A percentile compares a stretch with the other conserved stretches of the same genome.
Evolutionary conservation across 2,797 vertebrate species (phyloP).

Genomic region (Todus mexicanus): DNA sequence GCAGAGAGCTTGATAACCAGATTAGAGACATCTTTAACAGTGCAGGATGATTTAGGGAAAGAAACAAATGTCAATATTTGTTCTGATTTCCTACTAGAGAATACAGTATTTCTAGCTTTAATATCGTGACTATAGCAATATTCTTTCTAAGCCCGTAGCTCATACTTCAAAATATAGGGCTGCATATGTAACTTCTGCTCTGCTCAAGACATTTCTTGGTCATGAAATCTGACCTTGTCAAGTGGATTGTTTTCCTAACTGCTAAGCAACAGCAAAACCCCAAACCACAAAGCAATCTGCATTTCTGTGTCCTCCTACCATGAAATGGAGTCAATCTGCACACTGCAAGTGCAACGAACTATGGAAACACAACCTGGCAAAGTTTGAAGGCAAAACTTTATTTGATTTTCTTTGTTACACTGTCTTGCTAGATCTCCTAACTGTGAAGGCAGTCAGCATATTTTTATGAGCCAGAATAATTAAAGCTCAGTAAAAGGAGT

Average conservation of each 20-base stretch:
- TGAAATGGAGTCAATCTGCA: not conserved
- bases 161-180: not conserved
- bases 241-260: not conserved
- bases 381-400: not conserved
- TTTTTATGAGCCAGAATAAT: not conserved
- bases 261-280: conserved; percentile 2
- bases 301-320: not conserved
- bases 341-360: not conserved
- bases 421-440: not conserved
- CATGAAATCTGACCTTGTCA: not conserved
- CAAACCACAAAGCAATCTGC: not conserved
- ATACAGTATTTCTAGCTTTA: not conserved
- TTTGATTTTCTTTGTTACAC: not conserved
- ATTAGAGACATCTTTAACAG: not conserved
- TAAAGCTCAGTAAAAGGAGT: not conserved
- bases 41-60: not conserved
- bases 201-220: not conserved
- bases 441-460: not conserved
- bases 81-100: not conserved
- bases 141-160: not conserved
- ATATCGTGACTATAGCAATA: not conserved
- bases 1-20: not conserved
- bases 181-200: not conserved
- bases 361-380: not conserved
- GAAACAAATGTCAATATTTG: not conserved